Evolutionary conservation across 1,140 invertebrate species (phyloP), one percentile per base, ranked within the genome.

Genomic region (Neodiprion virginianus): DNA sequence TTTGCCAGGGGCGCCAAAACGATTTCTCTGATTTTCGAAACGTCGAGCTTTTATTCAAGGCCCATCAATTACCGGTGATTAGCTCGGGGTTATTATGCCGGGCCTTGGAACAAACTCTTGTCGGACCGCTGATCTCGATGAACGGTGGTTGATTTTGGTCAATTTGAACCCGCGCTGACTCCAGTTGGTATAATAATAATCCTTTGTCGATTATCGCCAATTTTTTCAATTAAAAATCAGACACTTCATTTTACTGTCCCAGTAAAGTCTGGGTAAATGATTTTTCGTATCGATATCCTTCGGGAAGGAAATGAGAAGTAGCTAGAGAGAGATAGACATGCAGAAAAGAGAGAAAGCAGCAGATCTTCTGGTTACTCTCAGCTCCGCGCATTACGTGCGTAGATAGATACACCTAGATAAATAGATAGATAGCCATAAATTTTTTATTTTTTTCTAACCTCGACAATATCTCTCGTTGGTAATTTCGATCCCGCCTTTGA

Each of bases 11-110:
- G 65, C 69, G 74, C 71, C 70, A 65, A 47, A 23, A n/a, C 12
- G 10, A 28, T 72, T 72, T 75, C 71, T 70, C 40, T 67, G 23
- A 72, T 72, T 75, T 21, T 40, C 53, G 23, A 75, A 75, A 75
- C 68, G 66, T 12, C 74, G 47, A 21, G 69, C n/a, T 72, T n/a
- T 49, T 21, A 53, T 12, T 69, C 40, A 11, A 23, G 21, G 67
- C 12, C 7, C 67, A 69, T 69, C 67, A 69, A 69, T 69, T 69
- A 69, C 14, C 10, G 12, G 67, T 47, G 40, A 69, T 69, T 69
- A 69, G 23, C 21, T 21, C 40, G 67, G 4, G 53, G 53, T 61
- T 61, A 61, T 61, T 61, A 14, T 12, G n/a, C 53, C 4, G 5
- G 28, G 5, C 28, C 28, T 40, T 40, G 28, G 28, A 40, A 40